Base-by-base conservation (phyloP, 1,140 invertebrate species). In the Drosophila repleta region DNA sequence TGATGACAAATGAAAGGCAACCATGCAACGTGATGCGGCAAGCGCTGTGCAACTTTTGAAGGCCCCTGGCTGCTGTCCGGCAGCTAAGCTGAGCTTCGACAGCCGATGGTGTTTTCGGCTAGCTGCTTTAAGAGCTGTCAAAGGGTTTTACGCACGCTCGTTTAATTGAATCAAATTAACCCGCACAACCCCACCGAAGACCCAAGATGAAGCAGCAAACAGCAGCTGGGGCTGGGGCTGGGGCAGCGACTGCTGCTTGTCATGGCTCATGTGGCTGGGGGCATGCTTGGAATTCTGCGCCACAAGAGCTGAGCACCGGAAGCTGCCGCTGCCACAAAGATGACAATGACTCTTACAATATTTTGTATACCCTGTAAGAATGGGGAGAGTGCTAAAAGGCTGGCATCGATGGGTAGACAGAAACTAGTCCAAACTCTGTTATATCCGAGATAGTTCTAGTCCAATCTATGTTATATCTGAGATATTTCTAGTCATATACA, bases 121-220 rank as follows among this genome's bases (percentile, higher is more conserved):
- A 35, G 32, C 52, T 29, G 29, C 39, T 68, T 46, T 58, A 74
- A 74, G 71, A 56, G 58, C 51, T 74, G 71, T 64, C 72, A 75
- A 71, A 75, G 61, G 61, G 72, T 51, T 71, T 58, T 63, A 70
- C 67, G 67, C 67, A 64, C 67, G 61, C 67, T 72, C 66, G 41
- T 68, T 87, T 88, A 87, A 87, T 87, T 87, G 79, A 87, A 87
- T 88, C 72, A 69, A 83, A 88, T 87, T 88, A 88, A 87, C 75
- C 82, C 78, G 66, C 58, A 70, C 57, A 77, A 70, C 68, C 58
- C 51, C 69, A 64, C 13, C 41, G 29, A 57, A 4, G 20, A 57
- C 46, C 4, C 10, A 4, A 13, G 3, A n/a, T 5, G 24, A 1
- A 1, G 29, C 1, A 4, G 35, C 2, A 20, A 41, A 32, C 0